Conservation (phyloP, 2,113 vertebrate species). For the Perca schrenkii region DNA sequence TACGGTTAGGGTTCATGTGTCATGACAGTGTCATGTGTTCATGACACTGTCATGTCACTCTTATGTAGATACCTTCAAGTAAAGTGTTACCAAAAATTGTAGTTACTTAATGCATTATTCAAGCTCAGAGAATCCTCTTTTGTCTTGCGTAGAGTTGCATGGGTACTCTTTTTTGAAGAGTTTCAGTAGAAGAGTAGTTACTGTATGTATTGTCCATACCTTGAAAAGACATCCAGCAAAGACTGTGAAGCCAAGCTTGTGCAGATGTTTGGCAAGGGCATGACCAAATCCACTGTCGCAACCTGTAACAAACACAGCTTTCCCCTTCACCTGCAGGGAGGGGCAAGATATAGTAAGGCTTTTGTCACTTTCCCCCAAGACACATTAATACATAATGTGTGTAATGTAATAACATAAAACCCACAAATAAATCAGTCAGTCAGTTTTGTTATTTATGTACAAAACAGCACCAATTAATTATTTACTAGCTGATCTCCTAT, state of each 20-base stretch:
- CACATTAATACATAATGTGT: neutral
- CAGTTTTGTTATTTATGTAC: neutral
- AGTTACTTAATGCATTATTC: neutral
- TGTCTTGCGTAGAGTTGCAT: neutral
- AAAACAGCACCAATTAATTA: neutral
- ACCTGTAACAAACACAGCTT: conserved; percentile 88
- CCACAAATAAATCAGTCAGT: neutral
- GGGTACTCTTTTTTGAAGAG: neutral
- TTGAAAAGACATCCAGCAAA: conserved; percentile 89
- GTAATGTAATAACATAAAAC: neutral
- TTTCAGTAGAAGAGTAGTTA: neutral
- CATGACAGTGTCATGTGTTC: too few relatives aligned
- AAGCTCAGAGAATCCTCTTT: neutral
- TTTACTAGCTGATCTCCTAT: too few relatives aligned
- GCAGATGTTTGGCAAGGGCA: conserved; percentile 87
- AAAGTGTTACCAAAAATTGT: neutral
- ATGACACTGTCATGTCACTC: too few relatives aligned
- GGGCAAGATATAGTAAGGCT: neutral
- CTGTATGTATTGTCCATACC: conserved; percentile 68
- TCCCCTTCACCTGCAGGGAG: conserved; percentile 82
- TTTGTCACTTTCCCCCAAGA: neutral
- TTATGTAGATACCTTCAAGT: too few relatives aligned
- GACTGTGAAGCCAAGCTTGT: conserved; percentile 87
- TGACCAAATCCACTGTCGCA: conserved; percentile 91
- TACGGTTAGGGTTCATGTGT: too few relatives aligned